Conservation (phyloP, 2,888 invertebrate species). For the Tachina fera region DNA sequence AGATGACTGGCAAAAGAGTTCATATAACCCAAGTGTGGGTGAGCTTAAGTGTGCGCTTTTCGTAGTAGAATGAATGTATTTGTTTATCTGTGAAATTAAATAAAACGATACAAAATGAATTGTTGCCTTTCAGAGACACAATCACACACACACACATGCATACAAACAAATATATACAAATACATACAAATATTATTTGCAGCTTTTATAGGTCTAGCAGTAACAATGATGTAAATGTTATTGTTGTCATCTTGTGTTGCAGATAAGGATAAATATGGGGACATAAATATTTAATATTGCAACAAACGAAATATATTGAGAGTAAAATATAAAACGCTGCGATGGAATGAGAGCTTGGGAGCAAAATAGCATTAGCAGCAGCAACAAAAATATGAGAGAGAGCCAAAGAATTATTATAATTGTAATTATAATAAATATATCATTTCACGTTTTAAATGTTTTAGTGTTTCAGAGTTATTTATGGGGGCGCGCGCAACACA, state of each 20-base stretch:
- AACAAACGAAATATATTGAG: constrained; percentile 40
- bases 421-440: constrained; percentile 81
- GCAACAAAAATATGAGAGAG: constrained; percentile 54
- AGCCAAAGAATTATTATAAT: constrained; percentile 56
- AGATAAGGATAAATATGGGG: constrained; percentile 40
- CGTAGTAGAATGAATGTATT: constrained; percentile 30
- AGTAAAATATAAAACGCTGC: constrained; percentile 3
- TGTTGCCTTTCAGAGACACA: constrained; percentile 30
- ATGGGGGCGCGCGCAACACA: constrained; percentile 71
- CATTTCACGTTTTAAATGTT: constrained; percentile 61
- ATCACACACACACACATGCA: not conserved
- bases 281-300: constrained; percentile 45
- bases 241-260: constrained; percentile 13
- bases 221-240: constrained; percentile 25
- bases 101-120: constrained; percentile 54
- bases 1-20: constrained; percentile 16
- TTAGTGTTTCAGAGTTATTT: constrained; percentile 74
- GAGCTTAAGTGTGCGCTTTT: constrained; percentile 28
- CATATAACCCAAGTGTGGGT: not conserved
- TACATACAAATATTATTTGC: too few relatives aligned
- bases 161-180: not conserved
- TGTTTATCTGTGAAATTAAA: constrained; percentile 59
- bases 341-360: constrained; percentile 21
- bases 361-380: not conserved
- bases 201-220: constrained; percentile 6